Conservation (phyloP, 2,888 invertebrate genomes). For the Mesochorus sp. region DNA sequence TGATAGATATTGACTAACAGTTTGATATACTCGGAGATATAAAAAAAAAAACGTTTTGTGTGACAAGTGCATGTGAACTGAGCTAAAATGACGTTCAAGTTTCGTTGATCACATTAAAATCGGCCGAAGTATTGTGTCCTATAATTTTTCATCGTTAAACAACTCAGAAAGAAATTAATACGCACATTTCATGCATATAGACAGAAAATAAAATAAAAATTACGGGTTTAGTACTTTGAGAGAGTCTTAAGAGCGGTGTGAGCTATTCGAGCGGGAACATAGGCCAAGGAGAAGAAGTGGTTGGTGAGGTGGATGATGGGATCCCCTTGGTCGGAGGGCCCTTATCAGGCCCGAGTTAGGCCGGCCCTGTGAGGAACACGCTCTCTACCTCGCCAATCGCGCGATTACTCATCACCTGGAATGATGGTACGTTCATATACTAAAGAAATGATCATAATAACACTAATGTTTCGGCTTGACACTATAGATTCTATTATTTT, state of each 20-base stretch:
- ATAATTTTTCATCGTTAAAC: slow-evolving; percentile 1
- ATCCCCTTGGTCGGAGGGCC: slow-evolving; percentile 73
- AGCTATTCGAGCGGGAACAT: slow-evolving; percentile 24
- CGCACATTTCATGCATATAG: background rate
- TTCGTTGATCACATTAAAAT: slow-evolving; percentile 64
- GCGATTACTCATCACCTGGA: slow-evolving; percentile 73
- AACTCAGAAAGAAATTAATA: slow-evolving; percentile 8
- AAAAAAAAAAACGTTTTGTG: background rate
- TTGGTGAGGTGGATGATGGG: slow-evolving; percentile 74
- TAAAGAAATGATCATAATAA: slow-evolving; percentile 5
- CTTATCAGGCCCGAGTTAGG: slow-evolving; percentile 69
- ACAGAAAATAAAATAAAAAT: background rate
- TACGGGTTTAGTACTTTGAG: background rate
- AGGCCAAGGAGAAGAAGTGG: slow-evolving; percentile 43
- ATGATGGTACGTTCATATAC: slow-evolving; percentile 78
- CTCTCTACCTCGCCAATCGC: slow-evolving; percentile 67
- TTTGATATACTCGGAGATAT: background rate
- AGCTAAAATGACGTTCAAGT: slow-evolving; percentile 71
- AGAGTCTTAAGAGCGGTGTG: slow-evolving; percentile 29
- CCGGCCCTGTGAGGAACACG: slow-evolving; percentile 73
- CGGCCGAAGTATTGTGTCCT: slow-evolving; percentile 22
- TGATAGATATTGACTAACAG: background rate
- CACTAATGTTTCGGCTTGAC: too few species aligned
- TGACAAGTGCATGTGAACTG: background rate
- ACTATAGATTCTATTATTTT: too few species aligned